Evolutionary conservation across 1,140 invertebrate species (phyloP).

Genomic region (Myzus persicae): DNA sequence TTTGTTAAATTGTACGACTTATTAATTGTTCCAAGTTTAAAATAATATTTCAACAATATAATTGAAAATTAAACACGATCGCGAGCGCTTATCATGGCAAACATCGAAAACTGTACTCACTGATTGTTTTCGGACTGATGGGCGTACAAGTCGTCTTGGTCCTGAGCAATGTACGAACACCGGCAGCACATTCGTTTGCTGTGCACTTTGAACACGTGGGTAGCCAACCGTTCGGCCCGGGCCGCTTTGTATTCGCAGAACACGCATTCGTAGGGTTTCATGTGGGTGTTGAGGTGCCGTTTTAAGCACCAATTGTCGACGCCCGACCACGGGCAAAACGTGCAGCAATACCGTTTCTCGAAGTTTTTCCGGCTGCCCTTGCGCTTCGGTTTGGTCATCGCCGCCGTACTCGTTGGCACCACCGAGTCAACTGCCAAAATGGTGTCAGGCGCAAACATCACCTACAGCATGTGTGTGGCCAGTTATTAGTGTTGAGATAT

Average conservation of each 20-base stretch:
- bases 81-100: too few relatives aligned
- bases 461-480: not conserved
- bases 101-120: conserved; percentile 62
- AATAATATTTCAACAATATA: not conserved
- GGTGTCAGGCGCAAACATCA: conserved; percentile 11
- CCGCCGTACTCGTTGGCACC: not conserved
- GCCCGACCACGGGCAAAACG: conserved; percentile 88
- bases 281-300: conserved; percentile 88
- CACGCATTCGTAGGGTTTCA: conserved; percentile 87
- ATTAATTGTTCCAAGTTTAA: not conserved
- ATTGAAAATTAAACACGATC: too few relatives aligned
- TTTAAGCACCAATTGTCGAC: conserved; percentile 94
- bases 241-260: conserved; percentile 92
- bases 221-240: conserved; percentile 82
- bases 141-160: conserved; percentile 76
- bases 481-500: not conserved
- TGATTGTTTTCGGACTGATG: conserved; percentile 73
- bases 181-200: conserved; percentile 88
- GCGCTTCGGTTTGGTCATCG: not conserved
- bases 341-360: conserved; percentile 77
- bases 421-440: conserved; percentile 8
- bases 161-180: conserved; percentile 85
- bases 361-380: conserved; percentile 55
- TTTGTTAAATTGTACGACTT: too few relatives aligned
- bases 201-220: conserved; percentile 89